phyloP scores from a whole-genome alignment of 2,797 vertebrate species.

The Notolabrus celidotus region DNA sequence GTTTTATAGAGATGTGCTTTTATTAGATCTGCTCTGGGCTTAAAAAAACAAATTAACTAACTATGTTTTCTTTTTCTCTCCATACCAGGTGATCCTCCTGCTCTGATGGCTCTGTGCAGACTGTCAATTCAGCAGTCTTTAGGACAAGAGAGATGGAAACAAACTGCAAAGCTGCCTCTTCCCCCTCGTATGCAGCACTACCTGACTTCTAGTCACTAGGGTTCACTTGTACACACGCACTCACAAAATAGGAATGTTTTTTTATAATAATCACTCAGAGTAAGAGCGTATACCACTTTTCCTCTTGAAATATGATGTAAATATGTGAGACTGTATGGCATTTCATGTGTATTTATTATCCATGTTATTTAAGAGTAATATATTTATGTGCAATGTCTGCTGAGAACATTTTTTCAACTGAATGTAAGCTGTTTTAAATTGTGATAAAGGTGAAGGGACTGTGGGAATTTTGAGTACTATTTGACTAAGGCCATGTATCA shows the following conservation, averaged over 20 bases:
- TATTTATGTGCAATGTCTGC: neutral
- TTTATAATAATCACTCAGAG: neutral
- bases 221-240: neutral
- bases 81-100: conserved; percentile 75
- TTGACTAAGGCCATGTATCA: no score
- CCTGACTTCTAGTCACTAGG: conserved; percentile 60
- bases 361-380: conserved; percentile 30
- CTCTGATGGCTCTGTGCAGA: conserved; percentile 76
- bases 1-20: conserved; percentile 2
- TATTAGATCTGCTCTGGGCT: neutral
- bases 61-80: conserved; percentile 11
- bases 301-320: neutral
- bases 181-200: conserved; percentile 71
- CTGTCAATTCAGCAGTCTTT: conserved; percentile 64
- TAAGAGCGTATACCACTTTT: neutral
- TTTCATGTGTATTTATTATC: conserved; percentile 31
- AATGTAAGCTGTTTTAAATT: no score
- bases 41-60: conserved; percentile 14
- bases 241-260: conserved; percentile 23
- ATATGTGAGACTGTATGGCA: neutral
- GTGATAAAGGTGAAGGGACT: no score
- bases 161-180: conserved; percentile 64
- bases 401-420: conserved; percentile 4
- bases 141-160: conserved; percentile 56
- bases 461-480: no score